Conservation (phyloP, 1,140 invertebrate species). For the Lethrus apterus region DNA sequence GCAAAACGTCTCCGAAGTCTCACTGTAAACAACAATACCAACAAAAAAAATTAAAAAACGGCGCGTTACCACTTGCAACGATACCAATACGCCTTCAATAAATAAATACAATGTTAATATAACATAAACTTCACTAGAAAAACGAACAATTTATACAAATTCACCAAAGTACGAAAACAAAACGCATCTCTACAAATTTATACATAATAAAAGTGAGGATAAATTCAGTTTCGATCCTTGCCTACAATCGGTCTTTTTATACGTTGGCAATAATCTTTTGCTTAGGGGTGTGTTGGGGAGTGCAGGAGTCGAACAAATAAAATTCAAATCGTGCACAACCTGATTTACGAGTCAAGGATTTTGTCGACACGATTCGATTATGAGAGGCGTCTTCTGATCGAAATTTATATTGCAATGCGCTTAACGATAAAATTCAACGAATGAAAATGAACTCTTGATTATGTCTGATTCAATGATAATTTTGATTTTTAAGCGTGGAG, state of each 20-base stretch:
- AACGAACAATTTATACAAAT: slow-evolving; percentile 11
- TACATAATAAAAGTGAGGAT: background rate
- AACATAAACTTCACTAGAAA: slow-evolving; percentile 1
- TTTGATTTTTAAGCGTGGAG: no score
- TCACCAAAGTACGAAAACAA: slow-evolving; percentile 3
- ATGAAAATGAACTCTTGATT: no score
- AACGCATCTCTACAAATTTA: background rate
- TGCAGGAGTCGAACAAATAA: background rate
- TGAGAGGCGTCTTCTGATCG: no score
- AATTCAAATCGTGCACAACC: no score
- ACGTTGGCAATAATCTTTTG: slow-evolving; percentile 2
- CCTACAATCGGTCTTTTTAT: background rate
- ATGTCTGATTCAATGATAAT: no score
- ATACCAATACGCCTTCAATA: slow-evolving; percentile 4
- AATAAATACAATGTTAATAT: slow-evolving; percentile 10
- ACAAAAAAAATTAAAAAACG: slow-evolving; percentile 5
- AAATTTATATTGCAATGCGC: no score
- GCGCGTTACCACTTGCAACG: background rate
- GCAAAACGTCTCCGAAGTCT: background rate
- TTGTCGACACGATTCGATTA: no score
- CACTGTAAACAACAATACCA: slow-evolving; percentile 9
- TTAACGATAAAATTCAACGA: no score
- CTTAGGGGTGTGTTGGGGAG: background rate
- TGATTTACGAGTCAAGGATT: no score
- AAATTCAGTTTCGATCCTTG: background rate